Evolutionary conservation across 2,888 invertebrate genomes (phyloP).

Genomic region (Pantelozetes paolii): DNA sequence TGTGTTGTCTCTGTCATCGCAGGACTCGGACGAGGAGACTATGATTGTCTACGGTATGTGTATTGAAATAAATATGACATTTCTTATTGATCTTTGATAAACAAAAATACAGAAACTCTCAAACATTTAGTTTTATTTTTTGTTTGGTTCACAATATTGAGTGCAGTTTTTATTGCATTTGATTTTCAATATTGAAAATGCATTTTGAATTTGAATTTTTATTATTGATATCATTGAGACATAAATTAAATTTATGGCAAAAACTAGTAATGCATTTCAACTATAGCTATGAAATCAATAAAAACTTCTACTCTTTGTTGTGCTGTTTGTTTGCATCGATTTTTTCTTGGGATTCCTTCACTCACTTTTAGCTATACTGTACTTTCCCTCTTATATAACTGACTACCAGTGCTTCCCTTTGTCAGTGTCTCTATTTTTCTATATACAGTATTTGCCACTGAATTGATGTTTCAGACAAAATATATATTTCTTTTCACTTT

Average conservation of each 20-base stretch:
- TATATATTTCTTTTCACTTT: conserved; percentile 14
- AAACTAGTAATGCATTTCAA: background rate
- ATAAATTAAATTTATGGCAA: background rate
- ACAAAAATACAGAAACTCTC: background rate
- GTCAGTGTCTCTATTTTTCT: background rate
- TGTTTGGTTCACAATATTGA: too few species aligned
- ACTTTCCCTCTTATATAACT: too few species aligned
- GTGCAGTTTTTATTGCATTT: too few species aligned
- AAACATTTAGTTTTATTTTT: background rate
- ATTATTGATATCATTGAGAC: background rate
- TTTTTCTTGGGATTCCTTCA: conserved; percentile 6
- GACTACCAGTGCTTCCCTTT: too few species aligned
- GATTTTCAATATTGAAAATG: too few species aligned
- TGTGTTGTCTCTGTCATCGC: conserved; percentile 45
- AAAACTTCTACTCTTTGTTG: conserved; percentile 1
- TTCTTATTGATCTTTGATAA: background rate
- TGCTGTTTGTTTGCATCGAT: background rate
- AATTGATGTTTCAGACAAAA: too few species aligned
- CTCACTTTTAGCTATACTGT: background rate
- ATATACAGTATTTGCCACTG: background rate
- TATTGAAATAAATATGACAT: background rate
- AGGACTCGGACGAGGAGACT: conserved; percentile 44
- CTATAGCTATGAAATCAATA: background rate
- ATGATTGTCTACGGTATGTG: conserved; percentile 49
- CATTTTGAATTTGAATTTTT: background rate